These are phyloP conservation scores for Aythya baeri DNA, from an alignment of 2,113 vertebrate species.

Conservation along the genomic window DNA sequence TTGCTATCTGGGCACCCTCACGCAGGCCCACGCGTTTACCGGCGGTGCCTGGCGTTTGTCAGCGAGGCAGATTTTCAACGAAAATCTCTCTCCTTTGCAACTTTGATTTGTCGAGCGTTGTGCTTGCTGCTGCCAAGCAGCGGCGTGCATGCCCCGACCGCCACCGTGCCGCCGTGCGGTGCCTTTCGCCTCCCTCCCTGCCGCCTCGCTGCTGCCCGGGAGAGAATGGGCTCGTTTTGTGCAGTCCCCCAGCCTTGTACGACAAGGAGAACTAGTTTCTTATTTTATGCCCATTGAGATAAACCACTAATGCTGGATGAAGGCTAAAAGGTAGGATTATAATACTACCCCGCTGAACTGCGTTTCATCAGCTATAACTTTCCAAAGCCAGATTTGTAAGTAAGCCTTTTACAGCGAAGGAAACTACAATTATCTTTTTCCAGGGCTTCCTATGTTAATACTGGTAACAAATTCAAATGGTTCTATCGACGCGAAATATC, in stretches of 20 bases:
- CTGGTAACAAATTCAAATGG: conserved; percentile 87
- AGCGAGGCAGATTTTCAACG: background rate
- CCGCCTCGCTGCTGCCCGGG: conserved; percentile 18
- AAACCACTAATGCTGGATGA: conserved; percentile 83
- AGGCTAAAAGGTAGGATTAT: conserved; percentile 85
- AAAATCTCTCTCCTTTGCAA: conserved; percentile 26
- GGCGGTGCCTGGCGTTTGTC: conserved; percentile 2
- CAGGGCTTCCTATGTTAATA: conserved; percentile 85
- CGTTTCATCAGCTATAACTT: conserved; percentile 86
- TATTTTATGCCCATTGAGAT: conserved; percentile 87
- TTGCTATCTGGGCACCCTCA: conserved; percentile 23
- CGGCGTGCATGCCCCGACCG: background rate
- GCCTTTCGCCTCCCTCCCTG: conserved; percentile 49
- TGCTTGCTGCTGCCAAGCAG: background rate
- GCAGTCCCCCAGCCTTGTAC: conserved; percentile 76
- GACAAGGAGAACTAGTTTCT: conserved; percentile 84
- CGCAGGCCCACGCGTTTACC: conserved; percentile 3
- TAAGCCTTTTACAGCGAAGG: conserved; percentile 83
- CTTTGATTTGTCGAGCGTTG: conserved; percentile 29
- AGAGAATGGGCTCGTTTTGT: conserved; percentile 65
- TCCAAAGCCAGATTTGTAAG: conserved; percentile 87
- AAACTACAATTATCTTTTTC: conserved; percentile 85
- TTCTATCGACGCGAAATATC: conserved; percentile 87
- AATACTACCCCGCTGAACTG: conserved; percentile 81
- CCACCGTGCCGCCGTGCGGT: conserved; percentile 61